Conservation (phyloP, 2,113 vertebrate species). For the Gila orcuttii region DNA sequence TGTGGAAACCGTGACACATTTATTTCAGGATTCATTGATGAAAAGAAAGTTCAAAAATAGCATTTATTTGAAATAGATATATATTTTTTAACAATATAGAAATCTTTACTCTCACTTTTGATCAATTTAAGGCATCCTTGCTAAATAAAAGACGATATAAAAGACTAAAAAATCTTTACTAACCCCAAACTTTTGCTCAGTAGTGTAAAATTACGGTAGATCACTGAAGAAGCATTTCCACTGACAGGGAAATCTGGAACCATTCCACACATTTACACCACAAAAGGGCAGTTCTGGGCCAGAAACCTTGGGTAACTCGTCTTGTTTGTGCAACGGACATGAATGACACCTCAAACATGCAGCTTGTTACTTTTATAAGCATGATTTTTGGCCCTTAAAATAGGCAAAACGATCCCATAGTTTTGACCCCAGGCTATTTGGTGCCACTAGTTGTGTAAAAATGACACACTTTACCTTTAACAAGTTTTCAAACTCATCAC, state of each 20-base stretch:
- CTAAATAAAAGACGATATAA: too few relatives aligned
- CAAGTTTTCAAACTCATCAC: constrained; percentile 1
- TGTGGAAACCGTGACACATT: neutral
- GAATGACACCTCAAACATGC: neutral
- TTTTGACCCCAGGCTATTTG: neutral
- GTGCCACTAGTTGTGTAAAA: neutral
- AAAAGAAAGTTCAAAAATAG: too few relatives aligned
- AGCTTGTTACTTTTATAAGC: neutral
- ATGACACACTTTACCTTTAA: neutral
- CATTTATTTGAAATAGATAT: too few relatives aligned
- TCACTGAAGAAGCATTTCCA: too few relatives aligned
- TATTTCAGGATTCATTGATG: too few relatives aligned
- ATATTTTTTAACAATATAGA: too few relatives aligned
- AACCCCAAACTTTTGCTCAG: too few relatives aligned
- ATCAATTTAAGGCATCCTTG: too few relatives aligned
- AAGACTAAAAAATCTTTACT: too few relatives aligned
- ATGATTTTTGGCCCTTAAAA: neutral
- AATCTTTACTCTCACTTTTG: too few relatives aligned
- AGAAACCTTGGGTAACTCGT: neutral
- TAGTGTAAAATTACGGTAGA: too few relatives aligned
- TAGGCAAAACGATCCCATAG: neutral
- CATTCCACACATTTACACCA: neutral
- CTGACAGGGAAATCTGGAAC: too few relatives aligned
- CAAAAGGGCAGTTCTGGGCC: neutral
- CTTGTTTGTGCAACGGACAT: neutral